Evolutionary conservation across 2,113 vertebrate species (phyloP).

Genomic region (Peromyscus leucopus): DNA sequence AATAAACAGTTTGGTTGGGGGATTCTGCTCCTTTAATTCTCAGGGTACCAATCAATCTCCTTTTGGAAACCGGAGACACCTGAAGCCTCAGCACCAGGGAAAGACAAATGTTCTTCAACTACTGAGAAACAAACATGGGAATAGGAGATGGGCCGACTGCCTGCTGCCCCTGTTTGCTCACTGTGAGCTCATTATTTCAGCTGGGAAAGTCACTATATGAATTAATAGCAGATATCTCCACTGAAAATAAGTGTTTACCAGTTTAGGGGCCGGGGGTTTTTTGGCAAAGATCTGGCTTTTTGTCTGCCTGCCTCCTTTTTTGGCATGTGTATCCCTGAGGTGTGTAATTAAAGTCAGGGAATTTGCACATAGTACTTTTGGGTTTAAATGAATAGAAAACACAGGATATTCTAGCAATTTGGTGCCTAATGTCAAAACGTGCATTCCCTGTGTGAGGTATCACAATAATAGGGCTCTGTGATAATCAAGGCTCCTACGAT

Average conservation of each 20-base stretch:
- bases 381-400: slow-evolving; percentile 89
- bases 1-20: slow-evolving; percentile 38
- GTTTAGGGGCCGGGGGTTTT: slow-evolving; percentile 71
- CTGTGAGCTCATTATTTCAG: slow-evolving; percentile 89
- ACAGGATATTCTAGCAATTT: slow-evolving; percentile 87
- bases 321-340: slow-evolving; percentile 88
- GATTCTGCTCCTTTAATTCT: slow-evolving; percentile 29
- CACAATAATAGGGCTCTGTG: slow-evolving; percentile 82
- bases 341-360: slow-evolving; percentile 91
- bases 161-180: slow-evolving; percentile 87
- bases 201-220: slow-evolving; percentile 90
- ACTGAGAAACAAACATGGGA: slow-evolving; percentile 85
- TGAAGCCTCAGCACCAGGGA: neutral
- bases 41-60: neutral
- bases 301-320: slow-evolving; percentile 87
- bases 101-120: slow-evolving; percentile 77
- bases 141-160: slow-evolving; percentile 86
- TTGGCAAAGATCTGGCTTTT: slow-evolving; percentile 88
- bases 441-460: slow-evolving; percentile 85
- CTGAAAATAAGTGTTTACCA: slow-evolving; percentile 92
- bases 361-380: slow-evolving; percentile 88
- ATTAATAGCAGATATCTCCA: slow-evolving; percentile 90
- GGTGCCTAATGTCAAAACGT: slow-evolving; percentile 85
- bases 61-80: slow-evolving; percentile 31
- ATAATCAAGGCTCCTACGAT: slow-evolving; percentile 82